A percentile compares a stretch with the other conserved stretches of the same genome.
Conservation (phyloP, 2,113 vertebrate species). For the Albula glossodonta region DNA sequence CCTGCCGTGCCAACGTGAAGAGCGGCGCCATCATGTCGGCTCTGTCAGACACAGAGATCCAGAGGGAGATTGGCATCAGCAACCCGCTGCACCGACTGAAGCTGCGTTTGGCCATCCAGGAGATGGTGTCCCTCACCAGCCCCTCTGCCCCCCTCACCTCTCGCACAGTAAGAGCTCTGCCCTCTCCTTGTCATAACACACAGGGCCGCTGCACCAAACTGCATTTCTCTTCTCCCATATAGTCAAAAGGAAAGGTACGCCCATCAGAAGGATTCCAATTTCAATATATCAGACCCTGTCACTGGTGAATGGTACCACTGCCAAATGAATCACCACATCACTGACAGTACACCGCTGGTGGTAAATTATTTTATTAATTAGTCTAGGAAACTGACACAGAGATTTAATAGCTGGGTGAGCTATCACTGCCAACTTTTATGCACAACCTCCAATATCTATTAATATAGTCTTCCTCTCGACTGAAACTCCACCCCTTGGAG, state of each 20-base stretch:
- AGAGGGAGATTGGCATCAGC: constrained; percentile 96
- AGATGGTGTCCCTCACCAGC: constrained; percentile 96
- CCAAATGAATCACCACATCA: too few relatives aligned
- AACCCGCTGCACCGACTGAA: constrained; percentile 94
- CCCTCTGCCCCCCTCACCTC: constrained; percentile 91
- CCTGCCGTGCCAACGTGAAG: constrained; percentile 96
- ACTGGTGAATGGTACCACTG: too few relatives aligned
- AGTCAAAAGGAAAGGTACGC: too few relatives aligned
- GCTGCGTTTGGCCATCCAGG: constrained; percentile 93
- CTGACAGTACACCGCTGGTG: too few relatives aligned
- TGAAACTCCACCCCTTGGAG: not conserved
- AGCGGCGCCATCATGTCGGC: constrained; percentile 97
- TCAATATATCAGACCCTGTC: too few relatives aligned
- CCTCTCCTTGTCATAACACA: constrained; percentile 48
- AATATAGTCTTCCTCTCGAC: not conserved
- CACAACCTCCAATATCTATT: too few relatives aligned
- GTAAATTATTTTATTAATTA: too few relatives aligned
- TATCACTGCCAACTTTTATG: too few relatives aligned
- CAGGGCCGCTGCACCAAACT: not conserved
- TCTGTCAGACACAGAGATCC: constrained; percentile 94
- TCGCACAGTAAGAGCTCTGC: constrained; percentile 69
- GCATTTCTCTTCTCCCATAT: not conserved
- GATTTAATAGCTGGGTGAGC: too few relatives aligned
- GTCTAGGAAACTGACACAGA: too few relatives aligned
- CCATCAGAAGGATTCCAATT: too few relatives aligned